phyloP scores from a whole-genome alignment of 2,113 vertebrate species.

The Chionomys nivalis region DNA sequence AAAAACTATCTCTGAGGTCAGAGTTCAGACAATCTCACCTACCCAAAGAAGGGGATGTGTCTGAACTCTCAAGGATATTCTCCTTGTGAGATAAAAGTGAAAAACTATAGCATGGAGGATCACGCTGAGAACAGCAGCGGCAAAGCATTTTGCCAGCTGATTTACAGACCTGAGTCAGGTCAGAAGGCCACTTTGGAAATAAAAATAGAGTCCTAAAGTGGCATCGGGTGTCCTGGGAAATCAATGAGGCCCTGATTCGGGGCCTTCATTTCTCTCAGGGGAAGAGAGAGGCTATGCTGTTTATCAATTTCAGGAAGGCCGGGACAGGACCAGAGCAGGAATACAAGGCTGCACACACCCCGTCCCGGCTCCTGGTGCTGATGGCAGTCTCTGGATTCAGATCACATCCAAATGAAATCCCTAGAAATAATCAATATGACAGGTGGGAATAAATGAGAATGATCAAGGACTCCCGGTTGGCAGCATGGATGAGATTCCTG shows the following conservation, averaged over 20 bases:
- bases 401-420: slow-evolving; percentile 61
- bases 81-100: not conserved
- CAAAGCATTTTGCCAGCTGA: slow-evolving; percentile 27
- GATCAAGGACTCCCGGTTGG: not conserved
- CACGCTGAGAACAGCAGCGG: not conserved
- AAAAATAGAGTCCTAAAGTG: slow-evolving; percentile 60
- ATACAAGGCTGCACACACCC: slow-evolving; percentile 18
- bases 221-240: slow-evolving; percentile 49
- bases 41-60: not conserved
- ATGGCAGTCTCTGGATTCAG: slow-evolving; percentile 26
- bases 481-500: not conserved
- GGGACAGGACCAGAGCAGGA: not conserved
- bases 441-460: slow-evolving; percentile 31
- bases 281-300: not conserved
- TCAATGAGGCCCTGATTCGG: slow-evolving; percentile 13
- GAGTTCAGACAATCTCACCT: not conserved
- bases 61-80: slow-evolving; percentile 1
- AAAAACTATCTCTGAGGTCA: not conserved
- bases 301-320: slow-evolving; percentile 52
- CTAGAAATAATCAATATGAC: slow-evolving; percentile 61
- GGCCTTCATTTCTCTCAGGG: slow-evolving; percentile 42
- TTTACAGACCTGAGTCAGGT: slow-evolving; percentile 9
- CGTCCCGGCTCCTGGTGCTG: not conserved
- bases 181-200: slow-evolving; percentile 65
- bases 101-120: not conserved